Base-by-base conservation (phyloP, 2,888 invertebrate species). In the Embidobia sp. region DNA sequence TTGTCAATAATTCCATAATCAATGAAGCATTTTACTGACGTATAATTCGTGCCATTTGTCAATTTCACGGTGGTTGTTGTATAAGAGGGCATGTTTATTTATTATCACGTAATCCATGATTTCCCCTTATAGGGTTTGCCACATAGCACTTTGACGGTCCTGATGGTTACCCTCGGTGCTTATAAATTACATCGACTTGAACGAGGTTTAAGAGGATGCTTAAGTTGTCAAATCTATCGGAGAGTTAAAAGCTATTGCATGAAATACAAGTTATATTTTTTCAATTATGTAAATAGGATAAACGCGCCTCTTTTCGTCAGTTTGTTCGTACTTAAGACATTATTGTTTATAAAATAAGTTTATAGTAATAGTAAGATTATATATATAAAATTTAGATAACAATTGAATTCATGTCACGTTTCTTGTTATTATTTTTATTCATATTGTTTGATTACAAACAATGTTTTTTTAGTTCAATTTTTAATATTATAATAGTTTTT, bases 91-190 rank as follows among this genome's bases (percentile, higher is more conserved):
- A 85, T 87, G 86, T 88, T 89, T 89, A 88, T 89, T 89, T 89
- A 89, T 89, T 86, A 82, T 82, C 85, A 83, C 82, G 84, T 89
- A 89, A 89, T 89, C 89, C 89, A 85, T 88, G 89, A 89, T 86
- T 87, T 85, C 83, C 83, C 82, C 84, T 81, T 66, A 78, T 82
- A 83, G 82, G 84, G 81, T 85, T 83, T 84, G 85, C 87, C 89
- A 87, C 88, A 87, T 88, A 88, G 87, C 87, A 86, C 85, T 85
- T 86, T 83, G 84, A 85, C 84, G 84, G 82, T 85, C 84, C 84
- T 84, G 84, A 73, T 63, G 85, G 84, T 80, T 78, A 80, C 78
- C 82, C 84, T 80, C 82, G 79, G 82, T 83, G 84, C 85, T 87
- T 87, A 88, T 89, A 89, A 88, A 89, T 89, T 88, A 88, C 85